Evolutionary conservation across 2,113 vertebrate genomes (phyloP).

Genomic region (Forbesichthys agassizii): DNA sequence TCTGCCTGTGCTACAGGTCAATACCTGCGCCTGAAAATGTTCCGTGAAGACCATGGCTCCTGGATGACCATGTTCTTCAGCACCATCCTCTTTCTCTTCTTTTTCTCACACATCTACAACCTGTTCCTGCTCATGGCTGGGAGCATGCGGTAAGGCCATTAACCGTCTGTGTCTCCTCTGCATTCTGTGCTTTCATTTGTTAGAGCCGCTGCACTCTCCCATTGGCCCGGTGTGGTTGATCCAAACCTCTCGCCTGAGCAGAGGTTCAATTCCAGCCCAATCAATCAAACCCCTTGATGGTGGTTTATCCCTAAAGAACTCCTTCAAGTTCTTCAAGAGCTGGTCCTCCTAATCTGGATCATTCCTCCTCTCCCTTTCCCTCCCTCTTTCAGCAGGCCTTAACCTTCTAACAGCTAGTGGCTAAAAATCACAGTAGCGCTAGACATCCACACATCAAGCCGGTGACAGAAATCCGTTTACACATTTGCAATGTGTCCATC

Average conservation of each 20-base stretch:
- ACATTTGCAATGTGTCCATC: slow-evolving; percentile 64
- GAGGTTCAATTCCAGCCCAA: slow-evolving; percentile 42
- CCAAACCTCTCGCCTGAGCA: slow-evolving; percentile 44
- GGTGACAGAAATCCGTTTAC: slow-evolving; percentile 67
- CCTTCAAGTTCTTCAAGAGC: slow-evolving; percentile 45
- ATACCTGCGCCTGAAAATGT: slow-evolving; percentile 95
- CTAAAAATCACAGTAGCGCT: slow-evolving; percentile 23
- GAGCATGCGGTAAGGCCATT: slow-evolving; percentile 87
- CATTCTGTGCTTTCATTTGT: slow-evolving; percentile 45
- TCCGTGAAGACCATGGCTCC: slow-evolving; percentile 95
- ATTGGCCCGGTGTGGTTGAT: slow-evolving; percentile 56
- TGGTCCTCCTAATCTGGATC: slow-evolving; percentile 16
- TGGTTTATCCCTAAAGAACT: slow-evolving; percentile 52
- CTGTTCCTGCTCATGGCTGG: slow-evolving; percentile 90
- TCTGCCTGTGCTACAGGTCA: slow-evolving; percentile 81
- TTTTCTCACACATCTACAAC: slow-evolving; percentile 98
- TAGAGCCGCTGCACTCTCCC: slow-evolving; percentile 37
- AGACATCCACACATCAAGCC: slow-evolving; percentile 51
- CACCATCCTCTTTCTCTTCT: slow-evolving; percentile 96
- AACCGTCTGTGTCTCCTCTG: slow-evolving; percentile 33
- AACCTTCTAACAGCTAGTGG: slow-evolving; percentile 34
- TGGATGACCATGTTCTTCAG: slow-evolving; percentile 99
- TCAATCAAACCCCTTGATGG: slow-evolving; percentile 41
- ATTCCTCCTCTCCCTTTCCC: background rate
- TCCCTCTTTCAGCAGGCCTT: background rate